Evolutionary conservation across 2,113 vertebrate species (phyloP).

Genomic region (Spilogale gracilis): DNA sequence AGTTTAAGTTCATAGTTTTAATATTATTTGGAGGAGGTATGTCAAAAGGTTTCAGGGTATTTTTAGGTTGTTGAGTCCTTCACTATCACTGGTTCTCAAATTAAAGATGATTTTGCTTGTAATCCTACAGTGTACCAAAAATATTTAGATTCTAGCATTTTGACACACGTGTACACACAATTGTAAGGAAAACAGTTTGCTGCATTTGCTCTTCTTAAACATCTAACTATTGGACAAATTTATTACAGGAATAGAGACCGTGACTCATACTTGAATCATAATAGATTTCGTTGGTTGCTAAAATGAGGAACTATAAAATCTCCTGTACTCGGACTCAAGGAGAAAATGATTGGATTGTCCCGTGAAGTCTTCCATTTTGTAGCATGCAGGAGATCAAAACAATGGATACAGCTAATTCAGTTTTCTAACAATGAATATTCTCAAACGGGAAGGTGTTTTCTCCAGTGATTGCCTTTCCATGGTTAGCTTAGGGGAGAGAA

Average conservation of each 20-base stretch:
- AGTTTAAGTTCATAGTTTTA: neutral
- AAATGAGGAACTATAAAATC: constrained; percentile 61
- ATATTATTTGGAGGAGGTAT: neutral
- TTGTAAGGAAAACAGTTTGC: neutral
- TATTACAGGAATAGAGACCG: neutral
- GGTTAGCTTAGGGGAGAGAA: constrained; percentile 58
- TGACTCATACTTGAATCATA: constrained; percentile 50
- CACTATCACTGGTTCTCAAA: neutral
- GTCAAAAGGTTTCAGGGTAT: neutral
- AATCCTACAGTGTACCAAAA: neutral
- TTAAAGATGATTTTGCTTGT: neutral
- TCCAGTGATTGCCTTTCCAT: constrained; percentile 47
- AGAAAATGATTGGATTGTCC: constrained; percentile 43
- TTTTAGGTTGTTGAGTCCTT: neutral
- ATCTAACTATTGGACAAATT: neutral
- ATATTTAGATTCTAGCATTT: constrained; percentile 3
- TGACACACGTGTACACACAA: neutral
- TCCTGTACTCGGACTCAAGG: constrained; percentile 19
- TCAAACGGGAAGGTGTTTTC: constrained; percentile 59
- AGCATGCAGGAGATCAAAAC: constrained; percentile 20
- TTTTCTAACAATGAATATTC: constrained; percentile 70
- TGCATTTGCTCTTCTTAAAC: neutral
- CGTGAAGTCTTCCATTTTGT: constrained; percentile 61
- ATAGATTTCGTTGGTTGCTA: constrained; percentile 38
- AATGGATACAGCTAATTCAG: constrained; percentile 72